These are phyloP conservation scores for Pristionchus pacificus DNA, from an alignment of 1,140 invertebrate genomes.

Conservation along the genomic window DNA sequence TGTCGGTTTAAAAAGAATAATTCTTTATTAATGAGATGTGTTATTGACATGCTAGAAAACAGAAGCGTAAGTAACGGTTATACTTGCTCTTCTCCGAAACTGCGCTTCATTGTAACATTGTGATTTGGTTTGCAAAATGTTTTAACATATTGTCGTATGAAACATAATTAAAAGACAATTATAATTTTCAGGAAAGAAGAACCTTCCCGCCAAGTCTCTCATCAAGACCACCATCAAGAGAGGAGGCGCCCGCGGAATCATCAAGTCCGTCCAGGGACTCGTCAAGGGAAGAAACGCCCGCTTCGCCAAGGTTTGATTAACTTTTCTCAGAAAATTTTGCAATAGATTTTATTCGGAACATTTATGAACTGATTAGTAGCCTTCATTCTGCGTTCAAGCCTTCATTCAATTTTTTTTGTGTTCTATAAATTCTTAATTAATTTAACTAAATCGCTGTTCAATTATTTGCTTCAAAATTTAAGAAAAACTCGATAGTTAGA, in stretches of 20 bases:
- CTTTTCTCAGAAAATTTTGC: neutral
- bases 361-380: neutral
- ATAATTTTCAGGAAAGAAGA: slow-evolving; percentile 11
- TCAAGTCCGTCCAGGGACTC: slow-evolving; percentile 14
- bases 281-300: slow-evolving; percentile 16
- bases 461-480: no score
- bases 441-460: slow-evolving; percentile 6
- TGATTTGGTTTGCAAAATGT: no score
- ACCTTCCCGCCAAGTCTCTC: slow-evolving; percentile 28
- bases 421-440: slow-evolving; percentile 17
- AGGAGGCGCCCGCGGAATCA: slow-evolving; percentile 5
- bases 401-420: neutral
- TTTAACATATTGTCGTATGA: no score
- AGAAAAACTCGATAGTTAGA: no score
- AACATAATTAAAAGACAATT: neutral
- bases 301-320: neutral
- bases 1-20: no score
- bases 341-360: neutral
- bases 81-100: no score
- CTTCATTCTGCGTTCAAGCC: neutral
- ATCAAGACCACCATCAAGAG: slow-evolving; percentile 24
- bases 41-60: no score
- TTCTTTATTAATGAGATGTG: no score
- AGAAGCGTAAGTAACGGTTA: no score
- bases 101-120: no score